Evolutionary conservation across 2,113 vertebrate species (phyloP).

Genomic region (Mionectes macconnelli): DNA sequence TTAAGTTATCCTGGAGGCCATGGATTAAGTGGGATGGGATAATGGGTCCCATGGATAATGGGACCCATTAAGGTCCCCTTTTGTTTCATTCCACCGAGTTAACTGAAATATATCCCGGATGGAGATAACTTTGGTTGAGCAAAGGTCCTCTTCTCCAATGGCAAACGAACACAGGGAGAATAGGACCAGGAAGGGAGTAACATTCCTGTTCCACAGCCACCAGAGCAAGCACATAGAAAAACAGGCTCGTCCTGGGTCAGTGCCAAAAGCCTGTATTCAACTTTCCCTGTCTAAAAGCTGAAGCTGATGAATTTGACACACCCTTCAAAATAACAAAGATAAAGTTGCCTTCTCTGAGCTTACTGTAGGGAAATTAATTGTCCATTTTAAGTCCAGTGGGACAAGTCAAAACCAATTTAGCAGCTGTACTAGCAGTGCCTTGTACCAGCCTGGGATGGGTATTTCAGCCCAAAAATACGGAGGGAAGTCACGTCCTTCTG

Average conservation of each 20-base stretch:
- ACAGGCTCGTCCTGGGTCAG: background rate
- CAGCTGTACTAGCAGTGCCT: background rate
- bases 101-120: background rate
- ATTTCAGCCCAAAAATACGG: background rate
- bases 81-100: background rate
- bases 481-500: background rate
- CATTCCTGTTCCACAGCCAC: background rate
- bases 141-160: background rate
- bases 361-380: background rate
- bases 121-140: background rate
- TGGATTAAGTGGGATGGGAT: too few relatives aligned
- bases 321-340: conserved; percentile 56
- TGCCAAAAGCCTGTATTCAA: conserved; percentile 15
- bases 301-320: conserved; percentile 61
- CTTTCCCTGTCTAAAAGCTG: conserved; percentile 45
- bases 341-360: conserved; percentile 7
- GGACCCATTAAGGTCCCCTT: background rate
- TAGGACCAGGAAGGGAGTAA: background rate
- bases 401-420: conserved; percentile 27
- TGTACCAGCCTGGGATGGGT: background rate
- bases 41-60: too few relatives aligned
- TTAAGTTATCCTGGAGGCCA: conserved; percentile 69
- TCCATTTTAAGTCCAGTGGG: background rate
- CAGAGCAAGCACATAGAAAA: background rate
- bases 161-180: background rate